Conservation (phyloP, 2,888 invertebrate species). For the Eristalinus aeneus region DNA sequence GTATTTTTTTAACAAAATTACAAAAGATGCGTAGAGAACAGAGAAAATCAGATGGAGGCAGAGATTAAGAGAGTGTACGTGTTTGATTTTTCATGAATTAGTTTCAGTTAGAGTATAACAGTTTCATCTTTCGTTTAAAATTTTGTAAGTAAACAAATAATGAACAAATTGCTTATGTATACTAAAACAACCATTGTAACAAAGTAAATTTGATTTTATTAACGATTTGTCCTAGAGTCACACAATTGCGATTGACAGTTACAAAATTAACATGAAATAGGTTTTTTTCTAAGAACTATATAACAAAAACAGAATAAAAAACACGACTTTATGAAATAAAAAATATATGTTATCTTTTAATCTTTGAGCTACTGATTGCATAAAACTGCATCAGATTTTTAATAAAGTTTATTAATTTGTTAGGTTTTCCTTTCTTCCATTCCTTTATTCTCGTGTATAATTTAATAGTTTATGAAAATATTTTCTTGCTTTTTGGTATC, state of each 20-base stretch:
- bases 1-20: background rate
- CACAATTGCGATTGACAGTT: constrained; percentile 19
- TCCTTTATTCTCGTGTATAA: constrained; percentile 36
- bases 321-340: constrained; percentile 8
- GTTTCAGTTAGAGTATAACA: constrained; percentile 36
- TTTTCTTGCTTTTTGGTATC: constrained; percentile 40
- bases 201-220: background rate
- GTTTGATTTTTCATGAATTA: background rate
- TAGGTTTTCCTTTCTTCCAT: background rate
- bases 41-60: background rate
- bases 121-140: background rate
- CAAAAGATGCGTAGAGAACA: background rate
- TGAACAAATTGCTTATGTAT: background rate
- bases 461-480: constrained; percentile 71
- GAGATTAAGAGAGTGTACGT: constrained; percentile 21
- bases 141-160: background rate
- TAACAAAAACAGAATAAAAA: constrained; percentile 49
- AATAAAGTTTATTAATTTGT: constrained; percentile 37
- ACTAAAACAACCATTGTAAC: constrained; percentile 16
- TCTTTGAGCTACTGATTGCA: constrained; percentile 70
- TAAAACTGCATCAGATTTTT: constrained; percentile 71
- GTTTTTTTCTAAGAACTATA: constrained; percentile 48
- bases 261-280: constrained; percentile 5
- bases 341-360: constrained; percentile 28
- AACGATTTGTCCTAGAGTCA: constrained; percentile 13